A percentile compares a stretch with the other conserved stretches of the same genome.
phyloP scores from a whole-genome alignment of 2,113 vertebrate genomes.

The Melospiza melodia region DNA sequence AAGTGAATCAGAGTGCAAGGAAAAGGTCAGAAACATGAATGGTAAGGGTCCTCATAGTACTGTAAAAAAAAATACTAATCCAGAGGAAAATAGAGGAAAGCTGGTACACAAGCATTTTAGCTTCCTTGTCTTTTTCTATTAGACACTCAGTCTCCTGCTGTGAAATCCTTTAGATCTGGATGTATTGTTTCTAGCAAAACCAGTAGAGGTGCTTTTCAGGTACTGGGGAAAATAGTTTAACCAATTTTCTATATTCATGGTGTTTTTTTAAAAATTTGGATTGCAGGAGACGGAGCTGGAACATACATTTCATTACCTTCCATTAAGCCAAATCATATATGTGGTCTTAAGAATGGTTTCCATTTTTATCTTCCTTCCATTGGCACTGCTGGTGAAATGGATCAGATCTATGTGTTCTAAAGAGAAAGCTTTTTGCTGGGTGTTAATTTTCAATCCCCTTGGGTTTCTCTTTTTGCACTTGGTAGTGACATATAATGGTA shows the following conservation, averaged over 20 bases:
- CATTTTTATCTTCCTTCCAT: background rate
- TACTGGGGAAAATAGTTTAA: background rate
- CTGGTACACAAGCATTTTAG: background rate
- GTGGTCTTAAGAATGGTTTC: background rate
- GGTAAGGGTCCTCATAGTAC: background rate
- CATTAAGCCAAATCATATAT: background rate
- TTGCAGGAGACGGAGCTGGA: background rate
- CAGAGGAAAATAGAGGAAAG: background rate
- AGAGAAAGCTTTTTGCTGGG: background rate
- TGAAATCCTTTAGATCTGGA: background rate
- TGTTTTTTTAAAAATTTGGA: background rate
- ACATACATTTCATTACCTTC: background rate
- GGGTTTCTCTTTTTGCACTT: background rate
- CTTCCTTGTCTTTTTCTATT: background rate
- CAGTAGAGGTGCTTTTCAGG: background rate
- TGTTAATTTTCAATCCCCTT: background rate
- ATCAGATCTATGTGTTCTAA: background rate
- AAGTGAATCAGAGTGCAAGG: background rate
- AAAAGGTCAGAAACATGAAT: background rate
- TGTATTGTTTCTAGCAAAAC: background rate
- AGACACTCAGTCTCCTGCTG: background rate
- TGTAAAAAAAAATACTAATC: background rate
- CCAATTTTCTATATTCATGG: background rate
- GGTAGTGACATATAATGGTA: background rate
- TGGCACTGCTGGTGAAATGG: background rate